phyloP scores from a whole-genome alignment of 1,140 invertebrate species.

The Stegodyphus mimosarum region DNA sequence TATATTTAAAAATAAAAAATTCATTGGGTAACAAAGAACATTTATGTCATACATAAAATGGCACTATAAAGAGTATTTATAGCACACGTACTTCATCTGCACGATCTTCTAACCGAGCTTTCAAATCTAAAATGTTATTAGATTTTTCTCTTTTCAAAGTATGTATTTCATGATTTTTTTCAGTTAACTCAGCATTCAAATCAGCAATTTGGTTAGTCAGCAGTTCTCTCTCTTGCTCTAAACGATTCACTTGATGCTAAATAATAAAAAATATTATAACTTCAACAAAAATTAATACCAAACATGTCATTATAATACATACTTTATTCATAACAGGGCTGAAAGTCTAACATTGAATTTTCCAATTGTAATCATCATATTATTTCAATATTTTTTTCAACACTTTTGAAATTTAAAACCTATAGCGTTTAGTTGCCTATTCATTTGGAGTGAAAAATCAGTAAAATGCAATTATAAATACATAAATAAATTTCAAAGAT shows the following conservation, averaged over 20 bases:
- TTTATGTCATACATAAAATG: background rate
- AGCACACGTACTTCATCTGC: constrained; percentile 9
- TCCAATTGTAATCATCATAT: too few relatives aligned
- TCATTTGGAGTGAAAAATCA: too few relatives aligned
- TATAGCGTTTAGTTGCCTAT: too few relatives aligned
- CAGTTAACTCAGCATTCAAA: constrained; percentile 80
- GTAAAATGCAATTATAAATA: too few relatives aligned
- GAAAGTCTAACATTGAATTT: too few relatives aligned
- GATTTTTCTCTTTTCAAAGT: constrained; percentile 80
- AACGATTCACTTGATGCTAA: constrained; percentile 77
- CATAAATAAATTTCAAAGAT: too few relatives aligned
- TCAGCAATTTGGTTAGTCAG: constrained; percentile 80
- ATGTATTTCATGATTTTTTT: constrained; percentile 80
- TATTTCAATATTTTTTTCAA: too few relatives aligned
- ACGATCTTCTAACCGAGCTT: constrained; percentile 81
- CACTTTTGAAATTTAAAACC: too few relatives aligned
- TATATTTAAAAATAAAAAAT: background rate
- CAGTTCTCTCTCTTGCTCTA: constrained; percentile 82
- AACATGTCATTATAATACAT: too few relatives aligned
- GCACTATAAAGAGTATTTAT: background rate
- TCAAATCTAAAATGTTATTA: constrained; percentile 77
- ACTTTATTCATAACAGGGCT: too few relatives aligned
- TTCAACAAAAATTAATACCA: too few relatives aligned
- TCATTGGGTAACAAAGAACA: background rate
- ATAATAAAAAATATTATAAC: constrained; percentile 37